Evolutionary conservation across 1,140 invertebrate genomes (phyloP), one percentile per base, ranked within the genome.

Genomic region (Ectropis grisescens): DNA sequence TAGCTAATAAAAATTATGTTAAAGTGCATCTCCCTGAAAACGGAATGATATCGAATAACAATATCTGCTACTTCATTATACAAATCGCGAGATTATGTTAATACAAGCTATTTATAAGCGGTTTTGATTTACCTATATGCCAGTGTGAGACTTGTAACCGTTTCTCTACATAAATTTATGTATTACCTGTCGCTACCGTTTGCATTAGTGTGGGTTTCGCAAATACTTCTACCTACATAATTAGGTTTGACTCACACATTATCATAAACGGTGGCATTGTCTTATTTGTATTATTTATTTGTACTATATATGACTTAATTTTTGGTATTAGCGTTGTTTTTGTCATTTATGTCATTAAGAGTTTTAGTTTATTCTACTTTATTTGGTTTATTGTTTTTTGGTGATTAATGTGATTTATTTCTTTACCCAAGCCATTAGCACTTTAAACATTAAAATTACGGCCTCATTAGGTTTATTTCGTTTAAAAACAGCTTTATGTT

Each of bases 21-120:
- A 41, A 27, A 37, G 52, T 54, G 44, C 48, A 55, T 54, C 36
- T 38, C 34, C 47, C 51, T 52, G 43, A 58, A 58, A 55, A 45
- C 44, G 28, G 41, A 47, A n/a, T n/a, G 42, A 36, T 51, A 45
- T 50, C 47, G 30, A 55, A 59, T 54, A 62, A 51, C 52, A 54
- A 55, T 51, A 55, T 56, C 44, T 47, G 49, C 58, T 46, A 55
- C 45, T 64, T 74, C 45, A 74, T 74, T 75, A 79, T 79, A 59
- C 59, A 71, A 71, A 79, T 74, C 25, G 59, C 50, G 33, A 51
- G 56, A 75, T 76, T 79, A 79, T 79, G 70, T 53, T 66, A 79
- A 79, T 76, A 48, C 29, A 36, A 50, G 43, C 47, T 60, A 58
- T 67, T 65, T 67, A 51, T 70, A 72, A 70, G 60, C 56, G 41